phyloP scores from a whole-genome alignment of 1,140 invertebrate species.

The Drosophila nikananu region DNA sequence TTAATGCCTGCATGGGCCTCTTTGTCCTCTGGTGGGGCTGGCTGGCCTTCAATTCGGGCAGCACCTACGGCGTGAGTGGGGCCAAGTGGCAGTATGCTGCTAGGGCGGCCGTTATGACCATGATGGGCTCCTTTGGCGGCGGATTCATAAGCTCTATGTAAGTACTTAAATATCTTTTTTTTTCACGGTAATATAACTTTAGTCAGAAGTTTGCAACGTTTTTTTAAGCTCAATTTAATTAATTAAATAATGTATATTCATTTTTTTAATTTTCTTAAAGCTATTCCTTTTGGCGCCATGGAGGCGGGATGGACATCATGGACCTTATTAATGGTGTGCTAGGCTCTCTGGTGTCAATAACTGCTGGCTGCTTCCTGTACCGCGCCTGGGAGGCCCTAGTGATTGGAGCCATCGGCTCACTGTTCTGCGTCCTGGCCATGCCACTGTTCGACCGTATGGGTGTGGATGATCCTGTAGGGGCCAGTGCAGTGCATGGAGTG shows the following conservation, averaged over 20 bases:
- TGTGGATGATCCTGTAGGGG: conserved; percentile 96
- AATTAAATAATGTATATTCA: neutral
- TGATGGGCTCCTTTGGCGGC: conserved; percentile 95
- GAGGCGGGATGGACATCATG: conserved; percentile 92
- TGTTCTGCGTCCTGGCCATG: conserved; percentile 89
- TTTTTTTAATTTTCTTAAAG: conserved; percentile 57
- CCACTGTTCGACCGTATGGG: conserved; percentile 91
- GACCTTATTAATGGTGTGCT: conserved; percentile 96
- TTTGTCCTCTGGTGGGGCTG: conserved; percentile 98
- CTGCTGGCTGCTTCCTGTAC: conserved; percentile 96
- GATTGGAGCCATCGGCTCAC: conserved; percentile 92
- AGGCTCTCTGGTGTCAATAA: conserved; percentile 94
- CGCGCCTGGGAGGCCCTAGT: conserved; percentile 94
- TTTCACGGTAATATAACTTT: too few relatives aligned
- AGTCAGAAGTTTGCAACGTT: too few relatives aligned
- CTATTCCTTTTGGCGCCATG: conserved; percentile 89
- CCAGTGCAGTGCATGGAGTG: conserved; percentile 94
- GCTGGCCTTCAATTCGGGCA: conserved; percentile 97
- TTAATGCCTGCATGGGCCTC: conserved; percentile 95
- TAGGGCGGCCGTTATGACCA: conserved; percentile 94
- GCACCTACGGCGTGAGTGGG: conserved; percentile 91
- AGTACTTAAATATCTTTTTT: conserved; percentile 40
- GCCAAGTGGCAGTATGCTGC: conserved; percentile 92
- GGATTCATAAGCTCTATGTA: conserved; percentile 90
- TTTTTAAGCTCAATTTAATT: too few relatives aligned